Evolutionary conservation across 2,113 vertebrate genomes (phyloP).

Genomic region (Platichthys stellatus): DNA sequence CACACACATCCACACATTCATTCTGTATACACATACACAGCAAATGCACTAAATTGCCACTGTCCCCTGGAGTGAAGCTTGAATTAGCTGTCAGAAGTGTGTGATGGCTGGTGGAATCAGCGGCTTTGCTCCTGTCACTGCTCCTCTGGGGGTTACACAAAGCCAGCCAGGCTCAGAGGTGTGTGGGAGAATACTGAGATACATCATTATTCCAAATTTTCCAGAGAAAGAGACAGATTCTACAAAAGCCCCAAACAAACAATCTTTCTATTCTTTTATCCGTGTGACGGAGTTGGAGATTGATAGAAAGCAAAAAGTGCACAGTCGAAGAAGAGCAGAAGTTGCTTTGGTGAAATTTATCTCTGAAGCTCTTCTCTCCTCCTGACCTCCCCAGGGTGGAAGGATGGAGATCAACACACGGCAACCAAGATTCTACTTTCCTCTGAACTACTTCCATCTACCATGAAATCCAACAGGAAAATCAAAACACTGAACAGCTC

Average conservation of each 20-base stretch:
- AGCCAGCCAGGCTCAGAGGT: not conserved
- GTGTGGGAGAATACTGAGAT: not conserved
- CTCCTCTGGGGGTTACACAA: not conserved
- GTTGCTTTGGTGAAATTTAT: slow-evolving; percentile 3
- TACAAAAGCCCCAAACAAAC: too few species aligned
- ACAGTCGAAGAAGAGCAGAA: not conserved
- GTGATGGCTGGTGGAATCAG: slow-evolving; percentile 23
- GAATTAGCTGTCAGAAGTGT: slow-evolving; percentile 55
- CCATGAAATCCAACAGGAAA: slow-evolving; percentile 56
- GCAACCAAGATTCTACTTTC: slow-evolving; percentile 34
- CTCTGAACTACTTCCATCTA: slow-evolving; percentile 25
- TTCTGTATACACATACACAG: not conserved
- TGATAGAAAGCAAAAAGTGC: not conserved
- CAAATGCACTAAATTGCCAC: slow-evolving; percentile 24
- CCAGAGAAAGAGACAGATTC: slow-evolving; percentile 3
- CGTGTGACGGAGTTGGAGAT: slow-evolving; percentile 22
- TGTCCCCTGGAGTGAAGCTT: slow-evolving; percentile 28
- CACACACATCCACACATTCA: slow-evolving; percentile 20
- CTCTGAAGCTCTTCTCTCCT: slow-evolving; percentile 32
- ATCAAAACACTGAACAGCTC: slow-evolving; percentile 14
- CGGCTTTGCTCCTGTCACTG: slow-evolving; percentile 27
- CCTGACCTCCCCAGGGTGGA: not conserved
- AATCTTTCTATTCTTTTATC: not conserved
- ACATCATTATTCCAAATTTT: slow-evolving; percentile 2
- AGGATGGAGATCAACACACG: slow-evolving; percentile 48